Evolutionary conservation across 2,797 vertebrate genomes (phyloP), one percentile per base, ranked within the genome.

Genomic region (Myotis vivesi): DNA sequence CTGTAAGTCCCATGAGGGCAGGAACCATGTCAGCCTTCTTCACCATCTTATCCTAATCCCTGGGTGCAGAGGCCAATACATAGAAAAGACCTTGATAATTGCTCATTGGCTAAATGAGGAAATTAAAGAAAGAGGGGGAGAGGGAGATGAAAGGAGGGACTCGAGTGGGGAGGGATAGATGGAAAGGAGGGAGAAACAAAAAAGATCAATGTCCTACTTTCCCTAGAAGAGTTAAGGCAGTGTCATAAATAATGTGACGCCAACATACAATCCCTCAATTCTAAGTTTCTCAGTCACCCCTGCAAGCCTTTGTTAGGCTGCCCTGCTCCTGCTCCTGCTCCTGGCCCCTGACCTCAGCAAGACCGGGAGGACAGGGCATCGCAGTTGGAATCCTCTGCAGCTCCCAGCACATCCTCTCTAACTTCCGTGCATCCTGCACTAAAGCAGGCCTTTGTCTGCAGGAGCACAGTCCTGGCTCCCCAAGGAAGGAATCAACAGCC

Each of bases 401-500:
- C 84, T 15, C 33, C 8, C 44, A 75, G 28, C 77, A 66, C 11
- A 12, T 4, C 55, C 55, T 85, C 36, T 83, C 87, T 53, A 76
- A 89, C 73, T 93, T 64, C 87, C 41, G 25, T 28, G 33, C 41
- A 23, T 25, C 92, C 46, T n/a, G 8, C 33, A 19, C 81, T 69
- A 89, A 88, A 73, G 59, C 88, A 89, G 80, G 89, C 87, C 80
- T 93, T 83, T 93, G 92, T 95, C 87, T 95, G 77, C 33, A 0
- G 22, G 49, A 92, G 85, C 72, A 92, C 93, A 90, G 22, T 55
- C 90, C 95, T 82, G 69, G 95, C 87, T 93, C 73, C 53, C 75
- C 0, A 0, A 77, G 79, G 28, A 95, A 86, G 82, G 94, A 95
- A 96, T 98, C 0, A 8, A 97, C 97, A 97, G 97, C 90, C 94